Evolutionary conservation across 64 coral and sea anemone genomes (phyloP).

Genomic region (Dendronephthya gigantea): DNA sequence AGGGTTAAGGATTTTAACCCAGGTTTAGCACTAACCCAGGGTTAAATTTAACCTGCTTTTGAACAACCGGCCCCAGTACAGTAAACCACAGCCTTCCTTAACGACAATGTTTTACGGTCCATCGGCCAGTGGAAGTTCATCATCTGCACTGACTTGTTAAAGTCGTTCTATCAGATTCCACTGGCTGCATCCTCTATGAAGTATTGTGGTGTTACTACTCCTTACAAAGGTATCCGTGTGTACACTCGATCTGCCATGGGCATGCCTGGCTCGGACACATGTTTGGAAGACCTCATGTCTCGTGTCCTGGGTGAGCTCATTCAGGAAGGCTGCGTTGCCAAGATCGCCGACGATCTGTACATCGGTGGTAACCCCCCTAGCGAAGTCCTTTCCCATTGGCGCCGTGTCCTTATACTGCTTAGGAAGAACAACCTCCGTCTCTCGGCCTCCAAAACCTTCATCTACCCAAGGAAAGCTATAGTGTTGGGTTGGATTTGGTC

Average conservation of each 20-base stretch:
- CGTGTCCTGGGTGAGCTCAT: no score
- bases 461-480: not conserved
- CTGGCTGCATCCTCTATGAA: not conserved
- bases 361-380: not conserved
- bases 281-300: no score
- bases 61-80: no score
- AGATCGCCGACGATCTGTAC: slow-evolving; percentile 16
- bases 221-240: not conserved
- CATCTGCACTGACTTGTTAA: not conserved
- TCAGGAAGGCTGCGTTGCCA: no score
- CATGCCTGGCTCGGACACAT: not conserved
- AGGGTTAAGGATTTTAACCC: no score
- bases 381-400: not conserved
- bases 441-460: slow-evolving; percentile 7
- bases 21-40: no score
- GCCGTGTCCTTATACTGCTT: not conserved
- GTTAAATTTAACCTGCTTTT: no score
- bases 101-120: not conserved
- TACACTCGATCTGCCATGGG: slow-evolving; percentile 10
- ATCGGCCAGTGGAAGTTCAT: not conserved
- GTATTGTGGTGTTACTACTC: no score
- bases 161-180: slow-evolving; percentile 3
- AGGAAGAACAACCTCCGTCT: not conserved
- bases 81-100: no score
- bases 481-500: not conserved